phyloP scores from a whole-genome alignment of 2,113 vertebrate genomes.

The Panthera tigris region DNA sequence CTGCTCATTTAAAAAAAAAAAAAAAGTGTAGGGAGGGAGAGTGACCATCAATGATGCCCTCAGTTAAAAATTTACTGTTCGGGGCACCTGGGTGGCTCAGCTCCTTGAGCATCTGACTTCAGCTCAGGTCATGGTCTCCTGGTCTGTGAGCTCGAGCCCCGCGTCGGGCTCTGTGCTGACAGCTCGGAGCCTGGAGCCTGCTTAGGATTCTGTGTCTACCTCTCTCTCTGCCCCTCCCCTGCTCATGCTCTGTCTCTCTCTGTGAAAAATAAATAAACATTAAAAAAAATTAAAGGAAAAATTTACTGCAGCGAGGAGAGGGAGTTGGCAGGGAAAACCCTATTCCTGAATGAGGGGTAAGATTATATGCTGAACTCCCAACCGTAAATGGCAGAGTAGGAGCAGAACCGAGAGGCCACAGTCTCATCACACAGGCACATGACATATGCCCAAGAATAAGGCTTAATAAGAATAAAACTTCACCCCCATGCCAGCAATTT shows the following conservation, averaged over 20 bases:
- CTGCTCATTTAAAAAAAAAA: background rate
- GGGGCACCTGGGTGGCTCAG: too few species aligned
- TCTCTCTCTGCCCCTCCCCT: too few species aligned
- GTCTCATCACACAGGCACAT: background rate
- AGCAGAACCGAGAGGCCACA: background rate
- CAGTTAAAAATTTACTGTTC: background rate
- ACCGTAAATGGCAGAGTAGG: background rate
- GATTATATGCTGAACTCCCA: background rate
- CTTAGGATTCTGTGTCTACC: too few species aligned
- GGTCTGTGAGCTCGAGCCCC: too few species aligned
- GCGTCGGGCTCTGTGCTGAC: too few species aligned
- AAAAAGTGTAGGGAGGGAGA: fast-evolving
- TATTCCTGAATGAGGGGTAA: background rate
- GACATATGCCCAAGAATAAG: background rate
- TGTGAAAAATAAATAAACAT: too few species aligned
- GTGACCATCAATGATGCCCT: fast-evolving
- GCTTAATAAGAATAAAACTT: background rate
- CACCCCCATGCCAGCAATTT: background rate
- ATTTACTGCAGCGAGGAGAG: background rate
- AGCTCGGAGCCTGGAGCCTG: too few species aligned
- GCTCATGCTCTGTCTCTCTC: too few species aligned
- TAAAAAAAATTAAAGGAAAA: background rate
- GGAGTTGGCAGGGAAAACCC: background rate
- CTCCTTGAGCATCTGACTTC: too few species aligned
- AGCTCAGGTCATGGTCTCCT: too few species aligned